phyloP scores from a whole-genome alignment of 1,140 invertebrate genomes.

The Procambarus clarkii region DNA sequence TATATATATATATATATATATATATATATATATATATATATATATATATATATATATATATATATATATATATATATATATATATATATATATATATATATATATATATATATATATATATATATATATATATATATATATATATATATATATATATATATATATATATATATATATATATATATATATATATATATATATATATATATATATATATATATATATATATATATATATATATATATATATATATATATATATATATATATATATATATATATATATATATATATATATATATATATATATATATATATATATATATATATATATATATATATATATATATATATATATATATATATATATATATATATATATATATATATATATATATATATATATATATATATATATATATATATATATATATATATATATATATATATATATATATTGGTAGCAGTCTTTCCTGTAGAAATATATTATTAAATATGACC shows the following conservation, averaged over 20 bases:
- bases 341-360: conserved; percentile 7
- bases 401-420: conserved; percentile 12
- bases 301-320: conserved; percentile 28
- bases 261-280: conserved; percentile 22
- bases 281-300: conserved; percentile 36
- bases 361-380: conserved; percentile 12
- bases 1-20: too few species aligned
- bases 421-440: conserved; percentile 17
- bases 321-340: conserved; percentile 17
- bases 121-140: conserved; percentile 6
- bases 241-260: conserved; percentile 19
- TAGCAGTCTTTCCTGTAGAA: too few species aligned
- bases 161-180: conserved; percentile 16
- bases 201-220: conserved; percentile 16
- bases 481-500: too few species aligned
- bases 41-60: background rate
- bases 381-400: conserved; percentile 10
- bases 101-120: conserved; percentile 24
- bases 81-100: conserved; percentile 23
- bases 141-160: conserved; percentile 16
- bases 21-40: too few species aligned
- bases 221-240: conserved; percentile 16
- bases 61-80: conserved; percentile 19
- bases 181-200: conserved; percentile 15
- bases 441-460: background rate